A percentile compares a stretch with the other conserved stretches of the same genome.
Evolutionary conservation across 2,797 vertebrate genomes (phyloP).

Genomic region (Rhyacichthys aspro): DNA sequence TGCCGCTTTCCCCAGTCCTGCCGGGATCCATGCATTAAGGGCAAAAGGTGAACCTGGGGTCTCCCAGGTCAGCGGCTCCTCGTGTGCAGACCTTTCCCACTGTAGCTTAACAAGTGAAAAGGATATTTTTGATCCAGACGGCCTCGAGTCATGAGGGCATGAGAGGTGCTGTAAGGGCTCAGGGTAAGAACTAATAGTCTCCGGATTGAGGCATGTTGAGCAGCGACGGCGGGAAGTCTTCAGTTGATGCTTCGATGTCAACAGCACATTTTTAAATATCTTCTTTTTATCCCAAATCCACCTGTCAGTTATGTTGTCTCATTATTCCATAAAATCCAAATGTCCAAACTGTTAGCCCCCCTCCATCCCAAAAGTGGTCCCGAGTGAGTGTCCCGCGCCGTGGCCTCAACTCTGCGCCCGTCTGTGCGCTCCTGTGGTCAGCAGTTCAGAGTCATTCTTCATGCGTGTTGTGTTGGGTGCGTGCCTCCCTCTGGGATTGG

Average conservation of each 20-base stretch:
- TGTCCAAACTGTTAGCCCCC: conserved; percentile 54
- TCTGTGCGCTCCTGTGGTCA: conserved; percentile 39
- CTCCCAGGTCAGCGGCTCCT: conserved; percentile 50
- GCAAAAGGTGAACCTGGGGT: conserved; percentile 46
- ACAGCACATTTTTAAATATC: background rate
- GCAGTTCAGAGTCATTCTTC: conserved; percentile 51
- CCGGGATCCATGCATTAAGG: conserved; percentile 74
- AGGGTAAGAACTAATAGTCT: conserved; percentile 20
- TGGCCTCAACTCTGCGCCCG: conserved; percentile 27
- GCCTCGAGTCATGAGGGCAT: conserved; percentile 68
- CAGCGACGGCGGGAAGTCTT: background rate
- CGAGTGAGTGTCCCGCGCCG: conserved; percentile 44
- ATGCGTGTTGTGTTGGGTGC: conserved; percentile 58
- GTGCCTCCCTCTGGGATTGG: conserved; percentile 50
- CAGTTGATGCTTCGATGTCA: conserved; percentile 5
- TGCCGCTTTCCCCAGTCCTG: conserved; percentile 56
- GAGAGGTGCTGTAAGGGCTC: conserved; percentile 41
- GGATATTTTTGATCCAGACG: conserved; percentile 33
- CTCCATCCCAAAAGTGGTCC: conserved; percentile 68
- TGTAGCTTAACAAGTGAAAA: conserved; percentile 23
- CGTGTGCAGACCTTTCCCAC: conserved; percentile 24
- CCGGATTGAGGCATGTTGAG: conserved; percentile 43
- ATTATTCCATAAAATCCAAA: conserved; percentile 42
- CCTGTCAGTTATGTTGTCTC: conserved; percentile 29
- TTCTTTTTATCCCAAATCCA: conserved; percentile 18